These are phyloP conservation scores for Aplodontia rufa DNA, from an alignment of 2,113 vertebrate genomes.

Conservation along the genomic window DNA sequence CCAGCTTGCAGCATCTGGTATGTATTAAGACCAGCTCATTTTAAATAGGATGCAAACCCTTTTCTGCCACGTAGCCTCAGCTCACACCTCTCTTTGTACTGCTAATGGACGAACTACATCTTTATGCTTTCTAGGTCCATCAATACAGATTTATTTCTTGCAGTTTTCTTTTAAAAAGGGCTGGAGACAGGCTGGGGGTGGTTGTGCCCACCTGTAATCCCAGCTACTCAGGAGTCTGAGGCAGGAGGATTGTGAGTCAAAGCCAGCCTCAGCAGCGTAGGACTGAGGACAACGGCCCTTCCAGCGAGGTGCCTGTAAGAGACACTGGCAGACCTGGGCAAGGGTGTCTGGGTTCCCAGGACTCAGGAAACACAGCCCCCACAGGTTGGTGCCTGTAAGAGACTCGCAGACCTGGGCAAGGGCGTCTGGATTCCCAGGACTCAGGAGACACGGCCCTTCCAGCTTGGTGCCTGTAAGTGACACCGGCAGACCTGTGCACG, in stretches of 20 bases:
- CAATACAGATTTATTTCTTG: not conserved
- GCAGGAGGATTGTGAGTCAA: not conserved
- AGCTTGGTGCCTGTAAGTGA: too few relatives aligned
- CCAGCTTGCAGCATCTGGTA: rapidly evolving
- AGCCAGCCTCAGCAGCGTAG: not conserved
- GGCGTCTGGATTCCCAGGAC: too few relatives aligned
- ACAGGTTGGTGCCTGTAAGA: too few relatives aligned
- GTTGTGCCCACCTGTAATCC: not conserved
- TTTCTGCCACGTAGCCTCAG: rapidly evolving
- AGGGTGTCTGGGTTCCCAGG: not conserved
- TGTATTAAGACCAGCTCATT: too few relatives aligned
- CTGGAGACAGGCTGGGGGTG: not conserved
- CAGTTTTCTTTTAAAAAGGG: not conserved
- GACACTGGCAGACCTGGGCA: not conserved
- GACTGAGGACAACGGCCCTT: too few relatives aligned
- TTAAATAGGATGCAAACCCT: not conserved
- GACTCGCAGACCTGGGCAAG: not conserved
- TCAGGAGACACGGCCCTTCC: too few relatives aligned
- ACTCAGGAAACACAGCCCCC: too few relatives aligned
- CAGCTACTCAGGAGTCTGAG: not conserved
- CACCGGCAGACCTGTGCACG: too few relatives aligned
- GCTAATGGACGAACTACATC: too few relatives aligned
- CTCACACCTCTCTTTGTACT: not conserved
- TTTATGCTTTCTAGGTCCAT: not conserved
- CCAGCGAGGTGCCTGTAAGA: too few relatives aligned